Conservation (phyloP, 1,140 invertebrate genomes). For the Temnothorax longispinosus region DNA sequence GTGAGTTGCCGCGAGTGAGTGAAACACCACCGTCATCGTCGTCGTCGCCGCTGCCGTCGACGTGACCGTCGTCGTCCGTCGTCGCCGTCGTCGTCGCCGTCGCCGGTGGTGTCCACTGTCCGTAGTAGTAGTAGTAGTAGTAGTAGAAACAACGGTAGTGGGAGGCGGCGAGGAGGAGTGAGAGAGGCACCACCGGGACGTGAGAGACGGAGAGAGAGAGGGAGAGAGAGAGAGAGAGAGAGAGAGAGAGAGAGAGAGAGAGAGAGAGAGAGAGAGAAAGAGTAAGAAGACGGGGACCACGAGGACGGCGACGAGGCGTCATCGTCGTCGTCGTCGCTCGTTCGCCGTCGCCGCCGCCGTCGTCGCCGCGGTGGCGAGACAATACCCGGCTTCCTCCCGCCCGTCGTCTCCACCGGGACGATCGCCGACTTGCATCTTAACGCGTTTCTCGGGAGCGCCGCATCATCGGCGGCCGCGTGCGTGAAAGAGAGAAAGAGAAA, state of each 20-base stretch:
- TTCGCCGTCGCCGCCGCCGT: conserved; percentile 51
- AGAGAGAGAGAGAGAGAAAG: conserved; percentile 14
- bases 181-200: conserved; percentile 46
- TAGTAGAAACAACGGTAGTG: background rate
- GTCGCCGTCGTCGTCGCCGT: conserved; percentile 30
- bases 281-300: conserved; percentile 64
- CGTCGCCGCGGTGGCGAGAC: conserved; percentile 72
- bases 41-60: conserved; percentile 19
- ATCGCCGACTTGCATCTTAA: conserved; percentile 28
- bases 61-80: conserved; percentile 19
- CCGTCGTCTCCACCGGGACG: conserved; percentile 30
- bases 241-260: conserved; percentile 22
- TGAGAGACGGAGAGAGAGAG: conserved; percentile 24
- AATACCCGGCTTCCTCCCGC: conserved; percentile 77
- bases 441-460: background rate
- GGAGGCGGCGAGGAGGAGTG: conserved; percentile 33
- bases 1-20: conserved; percentile 36
- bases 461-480: conserved; percentile 36
- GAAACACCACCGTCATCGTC: conserved; percentile 39
- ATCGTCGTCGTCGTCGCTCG: conserved; percentile 60
- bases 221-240: conserved; percentile 7
- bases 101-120: conserved; percentile 19
- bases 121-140: background rate
- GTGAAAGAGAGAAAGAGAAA: conserved; percentile 13
- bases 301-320: conserved; percentile 71